Base-by-base conservation (phyloP, 1,140 invertebrate genomes). In the Drosophila murphyi region DNA sequence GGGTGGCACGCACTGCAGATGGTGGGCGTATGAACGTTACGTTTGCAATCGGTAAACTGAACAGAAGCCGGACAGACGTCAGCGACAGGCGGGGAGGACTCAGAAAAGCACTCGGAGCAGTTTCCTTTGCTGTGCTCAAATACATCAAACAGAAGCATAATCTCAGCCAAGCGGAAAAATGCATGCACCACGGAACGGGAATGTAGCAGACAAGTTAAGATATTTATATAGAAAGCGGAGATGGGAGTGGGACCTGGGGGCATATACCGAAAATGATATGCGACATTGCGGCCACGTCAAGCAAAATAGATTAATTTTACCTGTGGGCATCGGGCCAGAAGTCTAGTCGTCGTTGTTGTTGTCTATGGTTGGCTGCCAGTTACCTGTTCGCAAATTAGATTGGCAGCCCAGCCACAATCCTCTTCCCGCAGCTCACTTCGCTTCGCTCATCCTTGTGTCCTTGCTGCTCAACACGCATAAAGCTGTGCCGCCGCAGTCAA, bases 251-350 rank as follows among this genome's bases (percentile, higher is more conserved):
- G 54, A 20, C 62, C 52, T 35, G 35, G 51, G 29, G 39, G 72
- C 67, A n/a, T 20, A 8, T 32, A 78, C 65, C 75, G 78, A 83
- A 88, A 87, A 88, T 88, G 87, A 88, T 87, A 88, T 78, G 83
- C 83, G 83, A 87, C 83, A 74, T 72, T 88, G 83, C 79, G 83
- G 80, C 83, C 83, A 87, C 80, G 85, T 88, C 72, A 88, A 88
- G 76, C 78, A 87, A 88, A 87, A 88, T 87, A 87, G 83, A 87
- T 87, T 87, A 87, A 88, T 87, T 87, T 87, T 87, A 87, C 83
- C 83, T 87, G 83, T 77, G 83, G 83, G 50, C 83, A 88, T 76
- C 76, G 72, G 72, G 50, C 63, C 83, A 81, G 78, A 86, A 87
- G 78, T 64, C 67, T 75, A 29, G 39, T 45, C 56, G 52, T 61